Evolutionary conservation across 2,113 vertebrate genomes (phyloP), one percentile per base, ranked within the genome.

Genomic region (Poecilia latipinna): DNA sequence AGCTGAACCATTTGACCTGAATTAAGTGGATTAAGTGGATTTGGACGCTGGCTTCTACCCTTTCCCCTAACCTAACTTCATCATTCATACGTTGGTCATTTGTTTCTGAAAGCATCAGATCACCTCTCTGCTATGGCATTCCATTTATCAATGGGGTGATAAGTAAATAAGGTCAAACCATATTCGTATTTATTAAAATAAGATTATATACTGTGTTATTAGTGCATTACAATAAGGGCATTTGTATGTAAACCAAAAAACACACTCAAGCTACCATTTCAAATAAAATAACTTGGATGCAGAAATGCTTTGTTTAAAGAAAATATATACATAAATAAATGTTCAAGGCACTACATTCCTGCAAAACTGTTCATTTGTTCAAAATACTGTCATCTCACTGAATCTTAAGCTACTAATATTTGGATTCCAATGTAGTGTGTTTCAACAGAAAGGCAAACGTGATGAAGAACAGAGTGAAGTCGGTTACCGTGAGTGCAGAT

Each of bases 291-390:
- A 93, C 90, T 80, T 87, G 31, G 83, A 92, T 88, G 85, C 75
- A 79, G 90, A 93, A 79, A 92, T 77, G 70, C 72, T 80, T 94
- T 68, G 73, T 91, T 95, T 89, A 90, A 93, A 94, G 90, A 94
- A 94, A 87, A 95, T 94, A 94, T 0, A 78, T 33, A 60, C 28
- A 74, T 48, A 71, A 86, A 80, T 82, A 90, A 90, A 92, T 88
- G 90, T 93, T 96, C 95, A 97, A 98, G 96, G 96, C 96, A 96
- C 96, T 96, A 94, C 93, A 93, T 94, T 96, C 90, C 90, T 93
- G 93, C 88, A 84, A 87, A 92, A 87, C 91, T 86, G 90, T 84
- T 91, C 88, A 81, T 86, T 89, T 57, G 19, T 24, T 82, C 89
- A 93, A 88, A 48, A 89, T 88, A 86, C 87, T 79, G 73, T 84